Base-by-base conservation (phyloP, 1,140 invertebrate genomes). In the Rhagoletis pomonella region DNA sequence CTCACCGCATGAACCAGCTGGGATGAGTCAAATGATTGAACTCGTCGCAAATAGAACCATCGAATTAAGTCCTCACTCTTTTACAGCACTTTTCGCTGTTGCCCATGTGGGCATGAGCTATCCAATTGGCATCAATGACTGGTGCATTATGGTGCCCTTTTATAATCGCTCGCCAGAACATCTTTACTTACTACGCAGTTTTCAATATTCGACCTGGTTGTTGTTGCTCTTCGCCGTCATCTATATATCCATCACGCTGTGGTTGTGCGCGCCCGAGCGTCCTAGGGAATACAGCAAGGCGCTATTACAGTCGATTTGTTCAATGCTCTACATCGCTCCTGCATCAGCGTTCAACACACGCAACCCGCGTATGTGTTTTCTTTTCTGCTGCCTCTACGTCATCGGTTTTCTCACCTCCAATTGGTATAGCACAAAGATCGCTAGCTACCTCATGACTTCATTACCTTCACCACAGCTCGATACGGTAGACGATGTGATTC, bases 101-200 rank as follows among this genome's bases (percentile, higher is more conserved):
- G 86, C 88, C 58, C 17, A 55, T 81, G 67, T 89, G 3, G 88
- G 90, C 77, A 86, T 89, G 1, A 91, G 91, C 85, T 90, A 92
- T 67, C 91, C 91, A 10, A 90, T 92, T 10, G 91, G 90, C 73
- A 92, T 92, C 2, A 92, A 92, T 81, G 91, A 92, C 62, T 90
- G 89, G 87, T 92, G 91, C 86, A 86, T 92, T 5, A 91, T 92
- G 91, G 91, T 92, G 58, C 91, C 91, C 7, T 91, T 85, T 86
- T 88, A 87, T 5, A 91, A 90, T 81, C 87, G 89, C 3, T 91
- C 90, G 0, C 59, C 89, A 5, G 89, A 89, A 42, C 89, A 91
- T 9, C 84, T 88, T 7, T 92, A 90, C 42, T 87, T 92, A 50
- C 69, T 62, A 1, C 90, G 89, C 29, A 90, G 89, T 0, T 88